Conservation (phyloP, 2,888 invertebrate species). For the Conchocele bisecta region DNA sequence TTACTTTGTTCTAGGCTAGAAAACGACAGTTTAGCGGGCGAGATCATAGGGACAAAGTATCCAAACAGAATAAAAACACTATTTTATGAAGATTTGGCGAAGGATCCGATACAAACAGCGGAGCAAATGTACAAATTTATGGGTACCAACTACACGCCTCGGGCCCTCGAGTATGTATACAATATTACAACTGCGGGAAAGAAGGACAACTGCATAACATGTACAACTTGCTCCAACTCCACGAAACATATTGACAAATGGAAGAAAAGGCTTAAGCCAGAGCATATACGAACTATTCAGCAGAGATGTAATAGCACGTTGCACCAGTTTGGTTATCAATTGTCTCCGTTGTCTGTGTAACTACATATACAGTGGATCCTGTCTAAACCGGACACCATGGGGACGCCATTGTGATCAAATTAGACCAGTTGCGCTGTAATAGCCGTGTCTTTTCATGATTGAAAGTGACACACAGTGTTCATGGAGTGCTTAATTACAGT, state of each 20-base stretch:
- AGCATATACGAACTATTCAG: neutral
- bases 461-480: no score
- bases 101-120: neutral
- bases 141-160: neutral
- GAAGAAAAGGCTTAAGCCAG: neutral
- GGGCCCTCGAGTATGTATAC: constrained; percentile 1
- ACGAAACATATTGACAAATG: neutral
- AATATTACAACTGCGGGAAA: constrained; percentile 7
- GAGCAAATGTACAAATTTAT: constrained; percentile 8
- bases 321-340: neutral
- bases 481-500: no score
- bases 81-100: constrained; percentile 10
- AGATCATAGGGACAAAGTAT: neutral
- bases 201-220: neutral
- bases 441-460: no score
- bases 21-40: neutral
- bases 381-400: no score
- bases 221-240: constrained; percentile 3
- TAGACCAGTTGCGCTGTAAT: no score
- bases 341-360: no score
- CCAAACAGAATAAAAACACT: neutral
- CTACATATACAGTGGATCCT: no score
- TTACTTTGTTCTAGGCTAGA: constrained; percentile 4
- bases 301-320: constrained; percentile 4
- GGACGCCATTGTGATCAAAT: no score